phyloP scores from a whole-genome alignment of 1,140 invertebrate genomes.

The Batillaria attramentaria region DNA sequence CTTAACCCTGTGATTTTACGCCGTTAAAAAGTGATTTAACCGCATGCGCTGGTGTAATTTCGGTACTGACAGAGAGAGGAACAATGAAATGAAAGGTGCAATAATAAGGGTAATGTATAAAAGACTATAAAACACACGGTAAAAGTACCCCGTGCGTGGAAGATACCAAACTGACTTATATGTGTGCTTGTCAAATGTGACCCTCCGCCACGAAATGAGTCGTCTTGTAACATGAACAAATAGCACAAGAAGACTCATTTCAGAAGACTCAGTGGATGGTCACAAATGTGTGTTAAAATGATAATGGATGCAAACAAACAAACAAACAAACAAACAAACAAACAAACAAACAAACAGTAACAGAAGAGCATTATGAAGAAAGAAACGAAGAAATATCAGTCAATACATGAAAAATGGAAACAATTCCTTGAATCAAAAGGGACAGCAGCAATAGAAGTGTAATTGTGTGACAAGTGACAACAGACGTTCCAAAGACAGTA shows the following conservation, averaged over 20 bases:
- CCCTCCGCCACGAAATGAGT: too few relatives aligned
- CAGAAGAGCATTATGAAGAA: not conserved
- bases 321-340: conserved; percentile 4
- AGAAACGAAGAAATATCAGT: not conserved
- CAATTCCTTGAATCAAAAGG: not conserved
- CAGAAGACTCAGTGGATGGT: not conserved
- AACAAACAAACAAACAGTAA: not conserved
- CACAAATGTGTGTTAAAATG: too few relatives aligned
- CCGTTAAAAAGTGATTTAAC: too few relatives aligned
- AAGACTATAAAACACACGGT: too few relatives aligned
- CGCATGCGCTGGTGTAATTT: too few relatives aligned
- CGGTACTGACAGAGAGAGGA: not conserved
- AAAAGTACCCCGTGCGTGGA: not conserved
- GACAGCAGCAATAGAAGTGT: not conserved
- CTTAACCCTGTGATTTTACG: too few relatives aligned
- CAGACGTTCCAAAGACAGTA: not conserved
- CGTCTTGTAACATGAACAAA: too few relatives aligned
- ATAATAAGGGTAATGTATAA: not conserved
- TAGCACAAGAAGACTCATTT: too few relatives aligned
- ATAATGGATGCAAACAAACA: too few relatives aligned
- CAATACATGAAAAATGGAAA: not conserved
- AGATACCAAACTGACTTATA: not conserved
- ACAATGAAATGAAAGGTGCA: not conserved
- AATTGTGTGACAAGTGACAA: not conserved
- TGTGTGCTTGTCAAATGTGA: not conserved